Conservation (phyloP, 2,113 vertebrate species). For the Dendrocopos noguchii region DNA sequence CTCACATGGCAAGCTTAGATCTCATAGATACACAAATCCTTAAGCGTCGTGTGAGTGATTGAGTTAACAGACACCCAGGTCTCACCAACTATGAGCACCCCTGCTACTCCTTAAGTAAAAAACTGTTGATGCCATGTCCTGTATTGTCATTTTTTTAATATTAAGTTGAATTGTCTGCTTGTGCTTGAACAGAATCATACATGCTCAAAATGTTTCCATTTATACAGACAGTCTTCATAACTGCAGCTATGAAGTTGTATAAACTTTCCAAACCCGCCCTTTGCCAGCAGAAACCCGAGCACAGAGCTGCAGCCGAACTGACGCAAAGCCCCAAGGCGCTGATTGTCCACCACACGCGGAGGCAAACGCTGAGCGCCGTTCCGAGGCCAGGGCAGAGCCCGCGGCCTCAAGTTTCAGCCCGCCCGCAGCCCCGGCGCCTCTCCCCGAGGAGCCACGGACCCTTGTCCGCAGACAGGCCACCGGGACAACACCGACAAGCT, state of each 20-base stretch:
- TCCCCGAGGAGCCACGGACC: not conserved
- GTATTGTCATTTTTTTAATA: fast-evolving
- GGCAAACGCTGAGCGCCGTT: not conserved
- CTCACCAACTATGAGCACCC: not conserved
- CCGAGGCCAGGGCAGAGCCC: not conserved
- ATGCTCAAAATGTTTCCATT: not conserved
- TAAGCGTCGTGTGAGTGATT: fast-evolving
- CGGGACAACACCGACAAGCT: not conserved
- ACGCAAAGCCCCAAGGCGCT: too few species aligned
- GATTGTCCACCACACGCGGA: fast-evolving
- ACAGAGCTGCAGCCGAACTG: fast-evolving
- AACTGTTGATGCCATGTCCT: not conserved
- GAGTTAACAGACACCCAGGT: not conserved
- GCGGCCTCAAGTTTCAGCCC: not conserved
- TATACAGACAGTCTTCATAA: fast-evolving
- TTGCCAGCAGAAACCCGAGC: not conserved
- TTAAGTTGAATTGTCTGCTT: not conserved
- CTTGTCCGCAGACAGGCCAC: not conserved
- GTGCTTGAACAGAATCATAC: not conserved
- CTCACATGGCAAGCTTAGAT: not conserved
- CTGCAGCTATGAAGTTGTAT: fast-evolving
- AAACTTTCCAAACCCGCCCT: fast-evolving
- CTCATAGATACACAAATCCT: too few species aligned
- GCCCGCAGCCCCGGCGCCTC: not conserved
- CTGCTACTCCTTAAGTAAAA: not conserved